These are phyloP conservation scores for Apis dorsata DNA, from an alignment of 1,140 invertebrate species.

Conservation along the genomic window DNA sequence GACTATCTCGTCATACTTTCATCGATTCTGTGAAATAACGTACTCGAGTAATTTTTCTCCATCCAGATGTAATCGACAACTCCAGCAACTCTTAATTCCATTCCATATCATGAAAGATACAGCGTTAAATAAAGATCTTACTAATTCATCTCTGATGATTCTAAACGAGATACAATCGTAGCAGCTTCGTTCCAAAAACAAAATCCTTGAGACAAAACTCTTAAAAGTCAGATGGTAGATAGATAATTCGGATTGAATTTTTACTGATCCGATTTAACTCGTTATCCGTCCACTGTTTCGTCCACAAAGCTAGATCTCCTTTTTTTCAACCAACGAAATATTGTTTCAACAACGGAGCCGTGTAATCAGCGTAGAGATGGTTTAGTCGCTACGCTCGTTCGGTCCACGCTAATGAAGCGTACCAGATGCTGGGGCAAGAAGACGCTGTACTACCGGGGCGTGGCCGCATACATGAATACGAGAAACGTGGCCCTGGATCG, in stretches of 20 bases:
- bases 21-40: too few species aligned
- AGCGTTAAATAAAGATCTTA: not conserved
- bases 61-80: too few species aligned
- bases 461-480: slow-evolving; percentile 74
- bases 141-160: not conserved
- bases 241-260: not conserved
- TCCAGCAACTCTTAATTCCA: too few species aligned
- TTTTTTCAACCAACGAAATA: slow-evolving; percentile 11
- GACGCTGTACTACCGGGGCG: slow-evolving; percentile 70
- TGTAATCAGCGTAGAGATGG: slow-evolving; percentile 17
- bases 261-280: not conserved
- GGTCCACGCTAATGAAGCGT: slow-evolving; percentile 69
- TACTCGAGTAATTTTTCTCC: too few species aligned
- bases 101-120: not conserved
- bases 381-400: slow-evolving; percentile 39
- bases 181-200: too few species aligned
- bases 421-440: slow-evolving; percentile 68
- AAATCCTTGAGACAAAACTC: not conserved
- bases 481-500: slow-evolving; percentile 52
- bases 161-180: too few species aligned
- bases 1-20: too few species aligned
- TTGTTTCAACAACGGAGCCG: slow-evolving; percentile 34
- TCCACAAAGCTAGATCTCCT: not conserved
- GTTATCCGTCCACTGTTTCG: not conserved
- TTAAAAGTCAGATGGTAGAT: not conserved